Base-by-base conservation (phyloP, 2,888 invertebrate species). In the Shargacucullia verbasci region DNA sequence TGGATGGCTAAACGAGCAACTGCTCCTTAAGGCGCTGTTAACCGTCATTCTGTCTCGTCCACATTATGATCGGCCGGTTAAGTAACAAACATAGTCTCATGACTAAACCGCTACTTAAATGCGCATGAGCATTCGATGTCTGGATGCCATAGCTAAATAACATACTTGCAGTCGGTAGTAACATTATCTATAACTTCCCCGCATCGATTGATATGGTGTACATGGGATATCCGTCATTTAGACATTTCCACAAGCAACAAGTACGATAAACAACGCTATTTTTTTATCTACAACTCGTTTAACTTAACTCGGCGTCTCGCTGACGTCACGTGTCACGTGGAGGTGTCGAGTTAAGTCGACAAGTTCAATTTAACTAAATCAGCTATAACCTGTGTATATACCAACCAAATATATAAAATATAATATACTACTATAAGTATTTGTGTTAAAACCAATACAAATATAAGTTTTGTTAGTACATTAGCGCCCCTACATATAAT, bases 331-430 rank as follows among this genome's bases (percentile, higher is more conserved):
- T 31, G 34, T 37, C 9, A 4, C 13, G 12, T 2, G 11, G 10
- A 8, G 29, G 13, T 25, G 13, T 25, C 12, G 29, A 29, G 50
- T 35, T 20, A 38, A 49, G 34, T 48, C 0, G 27, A 44, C 14
- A 25, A 20, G 41, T 38, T 34, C 34, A 9, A 41, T 35, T 29
- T 27, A 43, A 65, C 41, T 33, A 52, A 53, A 49, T 15, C 33
- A 50, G 44, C 60, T 59, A 50, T 61, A 66, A 57, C 66, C 27
- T 40, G 59, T 72, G 57, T 65, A 58, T 48, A 53, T 55, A 59
- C 52, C 27, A 62, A 62, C 56, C 50, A 55, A 54, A 33, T 54
- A 59, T 49, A 47, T 61, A 66, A 65, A 59, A 60, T 66, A 66
- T 56, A 60, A 56, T 56, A 56, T 49, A 57, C 41, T 67, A 61